phyloP scores from a whole-genome alignment of 2,888 invertebrate species.

The Gerris lacustris region DNA sequence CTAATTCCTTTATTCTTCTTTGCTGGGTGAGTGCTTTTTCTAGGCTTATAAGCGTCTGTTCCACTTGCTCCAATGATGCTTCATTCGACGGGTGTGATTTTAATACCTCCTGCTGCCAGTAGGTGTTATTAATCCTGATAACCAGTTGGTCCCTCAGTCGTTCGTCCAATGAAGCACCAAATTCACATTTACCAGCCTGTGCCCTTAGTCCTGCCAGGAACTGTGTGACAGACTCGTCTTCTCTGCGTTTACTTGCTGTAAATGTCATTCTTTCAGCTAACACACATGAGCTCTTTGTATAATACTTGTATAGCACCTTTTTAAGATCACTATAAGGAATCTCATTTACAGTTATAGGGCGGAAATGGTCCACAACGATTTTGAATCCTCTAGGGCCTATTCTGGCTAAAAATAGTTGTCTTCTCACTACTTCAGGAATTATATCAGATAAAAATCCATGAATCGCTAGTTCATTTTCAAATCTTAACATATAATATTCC shows the following conservation, averaged over 20 bases:
- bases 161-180: neutral
- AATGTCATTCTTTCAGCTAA: conserved; percentile 6
- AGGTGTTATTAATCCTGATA: neutral
- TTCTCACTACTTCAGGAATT: neutral
- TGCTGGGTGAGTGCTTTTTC: neutral
- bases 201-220: neutral
- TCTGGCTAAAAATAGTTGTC: conserved; percentile 5
- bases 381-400: conserved; percentile 9
- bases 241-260: neutral
- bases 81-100: neutral
- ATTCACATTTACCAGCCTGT: conserved; percentile 8
- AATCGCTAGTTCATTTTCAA: neutral
- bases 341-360: neutral
- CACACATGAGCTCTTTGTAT: neutral
- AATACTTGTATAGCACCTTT: conserved; percentile 5
- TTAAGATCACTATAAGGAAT: neutral
- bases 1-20: too few relatives aligned
- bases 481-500: neutral
- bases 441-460: neutral
- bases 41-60: neutral
- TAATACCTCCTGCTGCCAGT: conserved; percentile 9
- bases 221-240: conserved; percentile 3
- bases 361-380: conserved; percentile 5
- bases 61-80: conserved; percentile 7
- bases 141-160: conserved; percentile 12